Base-by-base conservation (phyloP, 2,113 vertebrate species). In the Epinephelus moara region DNA sequence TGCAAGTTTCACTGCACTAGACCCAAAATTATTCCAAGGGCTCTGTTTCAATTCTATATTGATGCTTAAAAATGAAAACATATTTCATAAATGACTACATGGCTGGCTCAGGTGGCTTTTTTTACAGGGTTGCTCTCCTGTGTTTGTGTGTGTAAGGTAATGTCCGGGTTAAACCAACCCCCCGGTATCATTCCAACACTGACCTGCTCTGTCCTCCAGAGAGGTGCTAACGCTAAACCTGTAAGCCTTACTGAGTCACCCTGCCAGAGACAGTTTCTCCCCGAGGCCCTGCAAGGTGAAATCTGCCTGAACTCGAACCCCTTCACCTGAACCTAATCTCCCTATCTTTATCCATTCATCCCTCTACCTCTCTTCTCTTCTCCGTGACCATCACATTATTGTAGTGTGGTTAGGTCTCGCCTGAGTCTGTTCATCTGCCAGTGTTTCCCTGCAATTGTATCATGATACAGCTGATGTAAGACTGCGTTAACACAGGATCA, bases 161-260 rank as follows among this genome's bases (percentile, higher is more conserved):
- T 21, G 63, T 75, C 63, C 15, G 4, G 50, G 68, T 84, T 86
- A 82, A 89, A 78, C 70, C 37, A 57, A 25, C 67, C 82, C 79
- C 53, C 13, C 40, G 13, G 88, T 67, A 76, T 89, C 76, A 79
- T 53, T 59, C 61, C 60, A 61, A 86, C 80, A 70, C 70, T 82
- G 85, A 85, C 79, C 80, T 80, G 75, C 78, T 83, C 75, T 47
- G 72, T 77, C 81, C 85, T 80, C 63, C 40, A 61, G 77, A 18
- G 17, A 80, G 77, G 71, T 75, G 72, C 86, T 78, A 83, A 89
- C 74, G n/a, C 80, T 85, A 87, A 91, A 91, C 81, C 91, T 64
- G 81, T 89, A 85, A 92, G 85, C 88, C 70, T 72, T 75, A 69
- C 82, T 91, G 87, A 91, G 84, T 94, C 88, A 89, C 78, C 45